These are phyloP conservation scores for Dissostichus mawsoni DNA, from an alignment of 2,113 vertebrate genomes.

Conservation along the genomic window DNA sequence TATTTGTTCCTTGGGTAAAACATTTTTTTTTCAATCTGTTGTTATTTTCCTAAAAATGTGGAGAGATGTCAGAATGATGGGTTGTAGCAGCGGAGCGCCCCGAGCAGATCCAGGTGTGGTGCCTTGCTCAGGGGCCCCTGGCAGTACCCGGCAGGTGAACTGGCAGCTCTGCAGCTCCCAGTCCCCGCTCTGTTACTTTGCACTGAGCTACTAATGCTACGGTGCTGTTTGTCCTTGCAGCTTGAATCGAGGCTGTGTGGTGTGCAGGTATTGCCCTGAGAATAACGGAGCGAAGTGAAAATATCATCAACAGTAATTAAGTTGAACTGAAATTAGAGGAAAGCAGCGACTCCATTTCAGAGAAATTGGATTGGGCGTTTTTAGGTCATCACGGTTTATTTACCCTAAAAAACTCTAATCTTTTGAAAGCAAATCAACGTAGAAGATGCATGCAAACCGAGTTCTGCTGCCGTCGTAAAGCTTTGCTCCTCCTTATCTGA, in stretches of 20 bases:
- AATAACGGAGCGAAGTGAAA: constrained; percentile 41
- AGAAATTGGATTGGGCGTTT: constrained; percentile 19
- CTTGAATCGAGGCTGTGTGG: not conserved
- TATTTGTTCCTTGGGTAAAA: too few relatives aligned
- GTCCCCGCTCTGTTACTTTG: too few relatives aligned
- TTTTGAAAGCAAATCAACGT: constrained; percentile 7
- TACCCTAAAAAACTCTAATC: not conserved
- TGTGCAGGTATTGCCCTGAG: constrained; percentile 1
- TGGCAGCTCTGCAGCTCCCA: too few relatives aligned
- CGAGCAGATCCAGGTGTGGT: too few relatives aligned
- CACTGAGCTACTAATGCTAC: too few relatives aligned
- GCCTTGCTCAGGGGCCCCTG: too few relatives aligned
- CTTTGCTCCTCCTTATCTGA: constrained; percentile 28
- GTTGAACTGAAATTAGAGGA: constrained; percentile 22
- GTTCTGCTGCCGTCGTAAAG: not conserved
- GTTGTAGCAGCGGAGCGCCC: too few relatives aligned
- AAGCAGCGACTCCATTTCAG: constrained; percentile 8
- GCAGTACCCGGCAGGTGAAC: too few relatives aligned
- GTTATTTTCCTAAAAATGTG: too few relatives aligned
- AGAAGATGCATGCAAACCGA: not conserved
- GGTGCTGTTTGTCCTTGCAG: constrained; percentile 12
- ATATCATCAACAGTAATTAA: constrained; percentile 39
- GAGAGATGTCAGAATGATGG: too few relatives aligned
- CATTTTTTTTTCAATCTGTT: too few relatives aligned
- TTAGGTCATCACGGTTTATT: constrained; percentile 20